Conservation (phyloP, 2,113 vertebrate genomes). For the Corydoras sp. region DNA sequence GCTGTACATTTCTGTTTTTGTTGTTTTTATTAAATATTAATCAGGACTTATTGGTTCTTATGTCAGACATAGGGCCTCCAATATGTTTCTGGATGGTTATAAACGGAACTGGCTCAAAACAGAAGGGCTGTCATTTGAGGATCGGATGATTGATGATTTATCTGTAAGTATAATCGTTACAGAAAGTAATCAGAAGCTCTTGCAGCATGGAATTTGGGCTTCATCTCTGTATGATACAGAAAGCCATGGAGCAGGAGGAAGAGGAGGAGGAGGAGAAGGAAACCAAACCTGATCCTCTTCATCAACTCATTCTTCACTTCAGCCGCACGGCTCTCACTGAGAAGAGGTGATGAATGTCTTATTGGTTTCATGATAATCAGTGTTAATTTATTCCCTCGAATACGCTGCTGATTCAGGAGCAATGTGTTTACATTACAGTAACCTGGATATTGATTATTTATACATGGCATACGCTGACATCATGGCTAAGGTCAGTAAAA, state of each 20-base stretch:
- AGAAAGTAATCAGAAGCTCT: no score
- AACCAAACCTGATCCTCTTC: conserved; percentile 85
- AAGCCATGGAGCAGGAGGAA: conserved; percentile 77
- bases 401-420: no score
- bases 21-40: no score
- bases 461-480: conserved; percentile 75
- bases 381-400: no score
- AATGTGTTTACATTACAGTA: conserved; percentile 51
- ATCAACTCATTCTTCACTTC: conserved; percentile 90
- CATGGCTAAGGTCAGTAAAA: conserved; percentile 66
- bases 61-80: conserved; percentile 84
- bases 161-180: conserved; percentile 66
- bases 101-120: conserved; percentile 78
- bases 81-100: conserved; percentile 89
- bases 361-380: no score
- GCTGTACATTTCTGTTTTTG: no score
- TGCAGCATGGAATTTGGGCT: no score
- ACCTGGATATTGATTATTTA: conserved; percentile 71
- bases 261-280: conserved; percentile 80
- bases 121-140: conserved; percentile 86
- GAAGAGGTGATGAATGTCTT: conserved; percentile 71
- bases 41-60: neutral
- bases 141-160: conserved; percentile 89
- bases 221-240: conserved; percentile 48
- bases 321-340: conserved; percentile 88